Evolutionary conservation across 92 coral and sea anemone species (phyloP).

Genomic region (Parazoanthus atlanticus): DNA sequence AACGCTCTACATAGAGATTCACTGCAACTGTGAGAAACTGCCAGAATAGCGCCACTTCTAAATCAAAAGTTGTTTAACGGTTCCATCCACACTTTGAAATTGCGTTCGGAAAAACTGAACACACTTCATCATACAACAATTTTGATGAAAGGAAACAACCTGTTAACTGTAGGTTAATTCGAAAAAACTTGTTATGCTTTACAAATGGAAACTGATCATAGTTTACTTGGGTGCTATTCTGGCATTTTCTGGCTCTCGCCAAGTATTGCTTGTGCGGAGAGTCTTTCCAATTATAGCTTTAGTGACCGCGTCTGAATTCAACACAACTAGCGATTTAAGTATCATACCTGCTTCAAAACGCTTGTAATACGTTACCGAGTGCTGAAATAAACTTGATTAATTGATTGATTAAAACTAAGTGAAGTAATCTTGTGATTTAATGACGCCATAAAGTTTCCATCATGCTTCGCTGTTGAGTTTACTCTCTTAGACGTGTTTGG

Average conservation of each 20-base stretch:
- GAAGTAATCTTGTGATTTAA: neutral
- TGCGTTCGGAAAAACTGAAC: neutral
- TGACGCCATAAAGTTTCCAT: neutral
- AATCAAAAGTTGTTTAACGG: neutral
- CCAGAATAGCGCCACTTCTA: neutral
- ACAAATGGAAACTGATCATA: neutral
- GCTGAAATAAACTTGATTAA: neutral
- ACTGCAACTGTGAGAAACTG: neutral
- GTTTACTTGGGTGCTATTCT: neutral
- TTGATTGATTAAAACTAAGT: neutral
- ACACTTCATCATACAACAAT: too few species aligned
- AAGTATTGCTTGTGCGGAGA: neutral
- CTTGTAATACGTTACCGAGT: neutral
- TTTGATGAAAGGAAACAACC: neutral
- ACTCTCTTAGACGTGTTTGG: neutral
- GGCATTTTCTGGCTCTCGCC: neutral
- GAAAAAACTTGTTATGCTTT: neutral
- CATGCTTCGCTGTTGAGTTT: neutral
- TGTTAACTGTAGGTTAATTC: neutral
- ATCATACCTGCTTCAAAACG: constrained; percentile 7
- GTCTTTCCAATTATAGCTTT: neutral
- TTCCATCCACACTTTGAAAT: too few species aligned
- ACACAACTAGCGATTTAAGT: neutral
- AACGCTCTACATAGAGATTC: neutral
- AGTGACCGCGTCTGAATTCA: neutral